phyloP scores from a whole-genome alignment of 2,888 invertebrate species.

The Andrena praecox region DNA sequence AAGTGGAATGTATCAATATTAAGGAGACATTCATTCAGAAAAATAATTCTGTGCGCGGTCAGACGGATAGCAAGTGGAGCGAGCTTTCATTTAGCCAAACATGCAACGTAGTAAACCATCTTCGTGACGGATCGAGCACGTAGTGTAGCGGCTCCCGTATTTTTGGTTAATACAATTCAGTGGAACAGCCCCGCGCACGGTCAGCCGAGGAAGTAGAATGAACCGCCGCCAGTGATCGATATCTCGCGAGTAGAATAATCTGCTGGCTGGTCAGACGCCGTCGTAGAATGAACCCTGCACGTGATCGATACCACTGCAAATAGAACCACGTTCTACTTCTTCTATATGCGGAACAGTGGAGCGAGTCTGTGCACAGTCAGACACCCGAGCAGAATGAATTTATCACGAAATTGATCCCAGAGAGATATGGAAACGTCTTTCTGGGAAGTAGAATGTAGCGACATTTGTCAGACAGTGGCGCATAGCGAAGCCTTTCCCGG shows the following conservation, averaged over 20 bases:
- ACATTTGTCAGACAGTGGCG: not conserved
- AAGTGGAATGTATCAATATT: not conserved
- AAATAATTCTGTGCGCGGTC: not conserved
- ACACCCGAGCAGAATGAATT: not conserved
- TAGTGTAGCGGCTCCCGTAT: not conserved
- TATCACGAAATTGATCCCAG: not conserved
- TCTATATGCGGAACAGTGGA: not conserved
- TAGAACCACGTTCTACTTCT: constrained; percentile 49
- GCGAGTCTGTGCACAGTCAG: not conserved
- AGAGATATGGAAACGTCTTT: not conserved
- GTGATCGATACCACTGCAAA: constrained; percentile 38
- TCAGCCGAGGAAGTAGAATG: not conserved
- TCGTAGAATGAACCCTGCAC: constrained; percentile 35
- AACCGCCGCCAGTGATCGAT: not conserved
- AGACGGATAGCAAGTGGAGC: not conserved
- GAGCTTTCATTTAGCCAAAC: not conserved
- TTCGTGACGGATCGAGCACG: not conserved
- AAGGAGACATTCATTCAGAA: not conserved
- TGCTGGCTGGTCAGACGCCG: not conserved
- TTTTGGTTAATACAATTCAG: not conserved
- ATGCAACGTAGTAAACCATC: not conserved
- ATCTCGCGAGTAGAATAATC: constrained; percentile 26
- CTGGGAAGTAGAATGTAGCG: not conserved
- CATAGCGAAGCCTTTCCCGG: not conserved
- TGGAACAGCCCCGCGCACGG: not conserved